A percentile compares a stretch with the other conserved stretches of the same genome.
These are phyloP conservation scores for Macrotis lagotis DNA, from an alignment of 2,113 vertebrate species.

Conservation along the genomic window DNA sequence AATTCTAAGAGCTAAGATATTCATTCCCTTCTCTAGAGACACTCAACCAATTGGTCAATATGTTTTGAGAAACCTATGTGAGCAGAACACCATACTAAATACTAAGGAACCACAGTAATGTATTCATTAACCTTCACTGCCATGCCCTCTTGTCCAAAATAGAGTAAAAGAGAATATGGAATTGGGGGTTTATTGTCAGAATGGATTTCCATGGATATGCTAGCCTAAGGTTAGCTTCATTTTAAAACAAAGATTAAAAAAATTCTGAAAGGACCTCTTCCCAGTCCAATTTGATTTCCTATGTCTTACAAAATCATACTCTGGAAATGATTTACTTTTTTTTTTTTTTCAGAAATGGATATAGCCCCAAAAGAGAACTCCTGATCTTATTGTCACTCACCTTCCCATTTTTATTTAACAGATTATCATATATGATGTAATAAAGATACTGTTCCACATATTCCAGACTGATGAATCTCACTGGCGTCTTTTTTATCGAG, in stretches of 20 bases:
- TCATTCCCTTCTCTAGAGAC: neutral
- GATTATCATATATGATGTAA: conserved; percentile 67
- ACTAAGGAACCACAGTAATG: neutral
- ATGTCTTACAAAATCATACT: neutral
- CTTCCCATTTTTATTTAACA: conserved; percentile 77
- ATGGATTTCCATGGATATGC: neutral
- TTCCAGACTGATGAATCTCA: neutral
- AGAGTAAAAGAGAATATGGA: neutral
- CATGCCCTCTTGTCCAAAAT: neutral
- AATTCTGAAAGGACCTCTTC: neutral
- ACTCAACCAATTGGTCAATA: neutral
- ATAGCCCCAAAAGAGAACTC: conserved; percentile 29
- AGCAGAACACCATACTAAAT: neutral
- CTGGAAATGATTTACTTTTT: conserved; percentile 2
- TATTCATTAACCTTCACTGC: neutral
- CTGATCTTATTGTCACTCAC: conserved; percentile 21
- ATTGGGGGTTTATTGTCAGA: neutral
- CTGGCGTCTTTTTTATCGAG: conserved; percentile 42
- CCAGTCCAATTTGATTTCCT: conserved; percentile 9
- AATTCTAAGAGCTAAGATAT: neutral
- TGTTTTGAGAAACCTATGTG: neutral
- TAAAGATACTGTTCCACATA: conserved; percentile 64
- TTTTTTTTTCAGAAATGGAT: neutral
- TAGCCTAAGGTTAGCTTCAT: neutral
- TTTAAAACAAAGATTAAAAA: neutral